Evolutionary conservation across 2,888 invertebrate genomes (phyloP).

Genomic region (Agriopis marginaria): DNA sequence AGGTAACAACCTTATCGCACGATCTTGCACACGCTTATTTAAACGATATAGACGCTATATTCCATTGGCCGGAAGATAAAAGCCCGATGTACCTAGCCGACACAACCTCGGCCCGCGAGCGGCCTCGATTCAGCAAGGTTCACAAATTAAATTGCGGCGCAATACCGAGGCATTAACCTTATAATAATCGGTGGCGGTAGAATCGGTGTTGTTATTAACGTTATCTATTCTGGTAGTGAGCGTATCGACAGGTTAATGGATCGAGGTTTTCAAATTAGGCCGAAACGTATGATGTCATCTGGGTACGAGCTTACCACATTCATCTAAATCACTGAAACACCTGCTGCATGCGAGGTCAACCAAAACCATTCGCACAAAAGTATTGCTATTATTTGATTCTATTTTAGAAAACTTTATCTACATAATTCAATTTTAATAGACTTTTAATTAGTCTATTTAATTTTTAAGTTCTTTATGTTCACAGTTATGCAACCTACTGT

Average conservation of each 20-base stretch:
- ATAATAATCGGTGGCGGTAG: constrained; percentile 34
- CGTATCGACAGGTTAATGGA: constrained; percentile 47
- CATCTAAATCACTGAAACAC: constrained; percentile 10
- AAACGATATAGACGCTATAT: constrained; percentile 47
- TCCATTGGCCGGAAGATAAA: constrained; percentile 38
- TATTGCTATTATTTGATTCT: neutral
- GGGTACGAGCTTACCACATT: constrained; percentile 21
- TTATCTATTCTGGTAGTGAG: constrained; percentile 47
- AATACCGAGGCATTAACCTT: constrained; percentile 65
- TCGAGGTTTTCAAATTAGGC: constrained; percentile 39
- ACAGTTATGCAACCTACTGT: too few species aligned
- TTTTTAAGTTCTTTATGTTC: too few species aligned
- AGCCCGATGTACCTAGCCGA: constrained; percentile 40
- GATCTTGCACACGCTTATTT: constrained; percentile 49
- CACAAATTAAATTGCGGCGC: constrained; percentile 69
- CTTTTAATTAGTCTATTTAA: too few species aligned
- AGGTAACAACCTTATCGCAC: constrained; percentile 57
- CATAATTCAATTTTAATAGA: neutral
- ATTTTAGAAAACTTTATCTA: neutral
- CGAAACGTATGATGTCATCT: constrained; percentile 35
- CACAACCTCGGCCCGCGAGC: constrained; percentile 62
- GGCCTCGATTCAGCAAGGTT: constrained; percentile 72
- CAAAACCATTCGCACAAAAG: neutral
- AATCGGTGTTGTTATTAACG: constrained; percentile 50
- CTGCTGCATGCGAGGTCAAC: constrained; percentile 10